Evolutionary conservation across 2,888 invertebrate genomes (phyloP), one percentile per base, ranked within the genome.

Genomic region (Liopterus haemorrhoidalis): DNA sequence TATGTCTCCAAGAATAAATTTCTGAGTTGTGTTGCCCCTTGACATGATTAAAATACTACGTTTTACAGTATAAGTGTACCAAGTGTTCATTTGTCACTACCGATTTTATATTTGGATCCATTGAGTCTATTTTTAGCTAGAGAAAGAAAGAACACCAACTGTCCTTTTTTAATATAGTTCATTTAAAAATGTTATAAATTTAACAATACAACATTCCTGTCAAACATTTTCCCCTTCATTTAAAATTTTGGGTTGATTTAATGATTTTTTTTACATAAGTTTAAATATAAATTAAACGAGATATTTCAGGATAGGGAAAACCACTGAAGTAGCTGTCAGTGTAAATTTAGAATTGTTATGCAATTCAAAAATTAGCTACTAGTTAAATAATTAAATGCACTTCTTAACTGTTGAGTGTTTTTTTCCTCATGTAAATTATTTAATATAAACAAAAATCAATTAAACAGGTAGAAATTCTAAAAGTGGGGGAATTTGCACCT

Each of bases 301-400:
- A 45, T 45, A 45, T 45, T 45, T 45, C 25, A 27, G 45, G 45
- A 45, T 38, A 45, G 45, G 45, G 45, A 45, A 45, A 45, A 45
- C 45, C 45, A 39, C 45, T 45, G 45, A 45, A 45, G 44, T 20
- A 33, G 39, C 32, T 38, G 39, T 39, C 30, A 8, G 21, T 28
- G 12, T 45, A 45, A 45, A 45, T 32, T 39, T 45, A 45, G 45
- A 45, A 3, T 22, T 3, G 39, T 45, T 45, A 39, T 38, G 39
- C 33, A 45, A 45, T 39, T 33, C 38, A 39, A 25, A n/a, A 45
- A 45, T 45, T 39, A 39, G 9, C 25, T 39, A 45, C 39, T 45
- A 39, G 38, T 45, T 45, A 36, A 42, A 42, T 27, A 42, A 36
- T 30, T 12, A 20, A n/a, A n/a, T n/a, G n/a, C n/a, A n/a, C n/a